A percentile compares a stretch with the other conserved stretches of the same genome.
Evolutionary conservation across 2,113 vertebrate genomes (phyloP).

Genomic region (Noturus placidus): DNA sequence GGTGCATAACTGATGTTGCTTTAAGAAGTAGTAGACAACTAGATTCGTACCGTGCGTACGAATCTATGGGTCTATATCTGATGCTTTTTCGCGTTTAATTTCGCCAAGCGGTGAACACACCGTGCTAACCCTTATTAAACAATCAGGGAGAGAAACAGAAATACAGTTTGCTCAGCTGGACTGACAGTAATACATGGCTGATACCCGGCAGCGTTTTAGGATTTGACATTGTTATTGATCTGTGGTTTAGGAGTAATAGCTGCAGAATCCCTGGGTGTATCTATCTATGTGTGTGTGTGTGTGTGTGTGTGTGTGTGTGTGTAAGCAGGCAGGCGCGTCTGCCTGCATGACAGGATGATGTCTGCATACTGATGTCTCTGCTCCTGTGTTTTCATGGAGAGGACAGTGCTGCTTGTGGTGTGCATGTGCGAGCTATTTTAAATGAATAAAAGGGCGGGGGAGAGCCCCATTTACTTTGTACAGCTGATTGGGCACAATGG

Average conservation of each 20-base stretch:
- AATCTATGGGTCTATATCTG: background rate
- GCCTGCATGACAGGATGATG: constrained; percentile 21
- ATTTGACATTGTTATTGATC: constrained; percentile 49
- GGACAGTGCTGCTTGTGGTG: constrained; percentile 33
- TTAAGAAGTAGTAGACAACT: background rate
- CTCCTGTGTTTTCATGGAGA: constrained; percentile 36
- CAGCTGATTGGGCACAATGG: constrained; percentile 69
- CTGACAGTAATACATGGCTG: constrained; percentile 21
- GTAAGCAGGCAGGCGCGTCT: background rate
- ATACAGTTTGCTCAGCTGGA: constrained; percentile 27
- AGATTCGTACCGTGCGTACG: background rate
- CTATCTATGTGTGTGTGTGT: constrained; percentile 2
- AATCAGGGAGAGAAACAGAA: constrained; percentile 29
- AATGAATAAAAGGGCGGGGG: constrained; percentile 58
- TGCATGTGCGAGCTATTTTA: constrained; percentile 50
- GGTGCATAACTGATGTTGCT: constrained; percentile 56
- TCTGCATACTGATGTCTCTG: constrained; percentile 42
- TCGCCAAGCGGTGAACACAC: background rate
- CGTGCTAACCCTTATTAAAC: background rate
- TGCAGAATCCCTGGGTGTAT: constrained; percentile 28
- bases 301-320: constrained; percentile 5
- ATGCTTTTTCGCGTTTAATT: background rate
- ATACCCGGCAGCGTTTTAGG: constrained; percentile 23
- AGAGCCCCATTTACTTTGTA: constrained; percentile 68
- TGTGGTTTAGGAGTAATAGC: constrained; percentile 40